Percentiles rank a stretch among this genome's conserved stretches.
These are phyloP conservation scores for Cryptophagus acutangulus DNA, from an alignment of 2,888 invertebrate species.

Conservation along the genomic window DNA sequence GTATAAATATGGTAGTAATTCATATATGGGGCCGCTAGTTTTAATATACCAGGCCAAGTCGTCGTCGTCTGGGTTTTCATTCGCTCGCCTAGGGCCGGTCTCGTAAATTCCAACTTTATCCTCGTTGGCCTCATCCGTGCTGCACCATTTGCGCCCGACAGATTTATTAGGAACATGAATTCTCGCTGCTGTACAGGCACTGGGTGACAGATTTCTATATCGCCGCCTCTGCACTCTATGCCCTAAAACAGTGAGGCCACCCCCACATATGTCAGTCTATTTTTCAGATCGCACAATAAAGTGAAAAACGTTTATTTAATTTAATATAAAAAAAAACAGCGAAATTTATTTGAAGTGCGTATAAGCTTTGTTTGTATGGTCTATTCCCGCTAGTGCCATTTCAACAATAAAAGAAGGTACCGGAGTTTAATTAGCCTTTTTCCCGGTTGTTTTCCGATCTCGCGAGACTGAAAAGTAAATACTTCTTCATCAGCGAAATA, in stretches of 20 bases:
- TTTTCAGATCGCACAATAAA: too few relatives aligned
- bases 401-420: too few relatives aligned
- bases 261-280: too few relatives aligned
- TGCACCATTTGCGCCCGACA: constrained; percentile 35
- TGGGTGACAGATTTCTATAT: constrained; percentile 24
- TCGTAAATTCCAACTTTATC: constrained; percentile 28
- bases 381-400: too few relatives aligned
- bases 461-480: constrained; percentile 4
- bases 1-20: constrained; percentile 29
- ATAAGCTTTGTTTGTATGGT: too few relatives aligned
- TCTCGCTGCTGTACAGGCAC: constrained; percentile 20
- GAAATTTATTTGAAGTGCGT: too few relatives aligned
- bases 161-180: constrained; percentile 38
- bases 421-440: constrained; percentile 7
- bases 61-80: constrained; percentile 20
- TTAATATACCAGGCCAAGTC: constrained; percentile 21
- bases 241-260: too few relatives aligned
- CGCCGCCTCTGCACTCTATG: constrained; percentile 2
- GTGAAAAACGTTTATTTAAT: too few relatives aligned
- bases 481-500: constrained; percentile 8
- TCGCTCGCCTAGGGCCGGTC: constrained; percentile 19
- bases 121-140: constrained; percentile 25
- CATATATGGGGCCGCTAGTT: constrained; percentile 24
- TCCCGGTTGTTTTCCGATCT: constrained; percentile 6
- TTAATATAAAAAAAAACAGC: too few relatives aligned